Evolutionary conservation across 35 echinoderm and acorn worm genomes (phyloP).

Genomic region (Lytechinus pictus): DNA sequence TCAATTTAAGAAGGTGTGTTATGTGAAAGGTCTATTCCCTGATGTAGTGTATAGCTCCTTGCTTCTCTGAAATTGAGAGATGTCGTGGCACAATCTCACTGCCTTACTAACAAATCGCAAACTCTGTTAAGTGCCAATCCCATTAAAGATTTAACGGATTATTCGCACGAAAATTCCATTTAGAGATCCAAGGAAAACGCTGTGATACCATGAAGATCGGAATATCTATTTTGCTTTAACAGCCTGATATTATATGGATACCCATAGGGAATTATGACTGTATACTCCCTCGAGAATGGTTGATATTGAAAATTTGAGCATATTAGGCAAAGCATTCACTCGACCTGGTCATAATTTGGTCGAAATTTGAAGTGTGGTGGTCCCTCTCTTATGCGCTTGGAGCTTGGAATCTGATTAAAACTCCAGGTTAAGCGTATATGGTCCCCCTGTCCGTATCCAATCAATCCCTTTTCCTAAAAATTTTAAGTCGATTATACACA

Average conservation of each 20-base stretch:
- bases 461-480: conserved; percentile 5
- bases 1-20: too few species aligned
- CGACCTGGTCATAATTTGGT: conserved; percentile 21
- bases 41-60: not conserved
- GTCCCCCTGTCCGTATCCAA: not conserved
- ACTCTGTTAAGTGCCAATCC: conserved; percentile 9
- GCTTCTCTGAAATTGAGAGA: not conserved
- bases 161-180: conserved; percentile 21
- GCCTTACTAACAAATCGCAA: not conserved
- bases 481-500: conserved; percentile 49
- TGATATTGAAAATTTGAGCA: conserved; percentile 43
- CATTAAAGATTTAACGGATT: conserved; percentile 47
- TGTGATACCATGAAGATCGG: not conserved
- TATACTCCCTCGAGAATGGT: not conserved
- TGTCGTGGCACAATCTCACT: not conserved
- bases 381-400: conserved; percentile 12
- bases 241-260: conserved; percentile 35
- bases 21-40: not conserved
- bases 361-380: conserved; percentile 44
- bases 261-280: conserved; percentile 37
- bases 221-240: not conserved
- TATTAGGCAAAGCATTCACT: conserved; percentile 24
- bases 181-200: not conserved
- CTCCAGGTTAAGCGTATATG: conserved; percentile 18
- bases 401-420: conserved; percentile 49